These are phyloP conservation scores for Notolabrus celidotus DNA, from an alignment of 2,797 vertebrate genomes.

Conservation along the genomic window DNA sequence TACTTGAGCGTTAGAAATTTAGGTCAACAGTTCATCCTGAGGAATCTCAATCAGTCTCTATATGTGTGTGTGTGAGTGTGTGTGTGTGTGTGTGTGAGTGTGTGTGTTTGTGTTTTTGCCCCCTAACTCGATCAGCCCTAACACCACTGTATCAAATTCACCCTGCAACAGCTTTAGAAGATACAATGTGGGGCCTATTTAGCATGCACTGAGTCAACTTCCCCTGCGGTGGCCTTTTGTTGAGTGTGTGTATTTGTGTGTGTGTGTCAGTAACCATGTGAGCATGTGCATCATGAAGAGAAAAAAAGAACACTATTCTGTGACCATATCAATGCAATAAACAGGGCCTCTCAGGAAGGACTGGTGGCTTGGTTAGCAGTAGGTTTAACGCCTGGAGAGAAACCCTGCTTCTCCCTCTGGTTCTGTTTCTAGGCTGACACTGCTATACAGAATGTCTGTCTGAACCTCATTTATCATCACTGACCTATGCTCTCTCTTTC, in stretches of 20 bases:
- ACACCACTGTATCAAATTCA: conserved; percentile 69
- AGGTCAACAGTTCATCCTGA: conserved; percentile 52
- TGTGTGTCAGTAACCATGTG: conserved; percentile 67
- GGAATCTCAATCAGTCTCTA: conserved; percentile 56
- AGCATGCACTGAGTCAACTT: conserved; percentile 79
- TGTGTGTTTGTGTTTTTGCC: not conserved
- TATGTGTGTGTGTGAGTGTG: not conserved
- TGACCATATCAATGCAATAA: conserved; percentile 56
- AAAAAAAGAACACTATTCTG: conserved; percentile 46
- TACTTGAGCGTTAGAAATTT: conserved; percentile 11
- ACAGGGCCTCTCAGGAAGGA: conserved; percentile 59
- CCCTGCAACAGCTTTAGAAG: conserved; percentile 54
- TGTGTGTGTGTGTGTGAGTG: not conserved
- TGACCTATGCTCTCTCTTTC: conserved; percentile 37
- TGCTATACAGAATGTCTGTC: conserved; percentile 12
- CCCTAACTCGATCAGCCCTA: conserved; percentile 30
- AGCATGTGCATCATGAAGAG: conserved; percentile 54
- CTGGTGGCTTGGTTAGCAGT: conserved; percentile 43
- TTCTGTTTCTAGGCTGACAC: conserved; percentile 24
- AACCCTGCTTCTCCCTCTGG: not conserved
- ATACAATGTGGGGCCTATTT: conserved; percentile 82
- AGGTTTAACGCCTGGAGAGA: conserved; percentile 24
- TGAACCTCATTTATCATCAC: conserved; percentile 69
- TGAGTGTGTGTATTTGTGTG: conserved; percentile 47
- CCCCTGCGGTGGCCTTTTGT: conserved; percentile 75